Evolutionary conservation across 2,797 vertebrate genomes (phyloP).

Genomic region (Phoebastria nigripes): DNA sequence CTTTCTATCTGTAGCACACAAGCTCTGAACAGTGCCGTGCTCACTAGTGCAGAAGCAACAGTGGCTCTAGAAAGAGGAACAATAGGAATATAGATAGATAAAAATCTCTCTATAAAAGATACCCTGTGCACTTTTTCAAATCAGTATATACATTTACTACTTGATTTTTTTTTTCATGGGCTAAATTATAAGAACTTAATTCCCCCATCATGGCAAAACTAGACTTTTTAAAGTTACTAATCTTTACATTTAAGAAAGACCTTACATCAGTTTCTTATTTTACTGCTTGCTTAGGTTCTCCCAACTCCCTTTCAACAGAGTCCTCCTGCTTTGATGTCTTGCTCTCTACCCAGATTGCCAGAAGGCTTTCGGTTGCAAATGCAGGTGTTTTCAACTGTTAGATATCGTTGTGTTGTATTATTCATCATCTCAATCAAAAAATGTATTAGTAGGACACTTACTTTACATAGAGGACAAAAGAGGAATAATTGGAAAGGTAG

Average conservation of each 20-base stretch:
- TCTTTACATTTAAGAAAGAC: neutral
- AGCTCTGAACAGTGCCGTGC: neutral
- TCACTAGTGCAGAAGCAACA: neutral
- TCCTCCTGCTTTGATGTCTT: slow-evolving; percentile 32
- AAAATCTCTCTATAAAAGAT: neutral
- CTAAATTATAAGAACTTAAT: slow-evolving; percentile 31
- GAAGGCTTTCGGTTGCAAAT: slow-evolving; percentile 44
- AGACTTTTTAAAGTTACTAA: neutral
- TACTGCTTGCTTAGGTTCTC: slow-evolving; percentile 4
- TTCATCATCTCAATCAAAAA: slow-evolving; percentile 20
- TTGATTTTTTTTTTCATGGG: neutral
- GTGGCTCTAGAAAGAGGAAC: neutral
- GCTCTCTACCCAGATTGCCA: neutral
- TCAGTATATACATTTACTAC: neutral
- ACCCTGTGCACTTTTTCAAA: neutral
- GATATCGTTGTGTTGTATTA: slow-evolving; percentile 24
- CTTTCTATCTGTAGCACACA: neutral
- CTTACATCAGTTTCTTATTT: neutral
- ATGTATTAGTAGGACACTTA: slow-evolving; percentile 6
- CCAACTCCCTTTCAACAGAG: neutral
- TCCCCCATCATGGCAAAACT: neutral
- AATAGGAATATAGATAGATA: neutral
- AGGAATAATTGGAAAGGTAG: slow-evolving; percentile 1
- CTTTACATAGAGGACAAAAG: slow-evolving; percentile 12
- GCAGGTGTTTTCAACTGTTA: slow-evolving; percentile 22